Evolutionary conservation across 2,113 vertebrate genomes (phyloP), one percentile per base, ranked within the genome.

Genomic region (Psephotus haematonotus): DNA sequence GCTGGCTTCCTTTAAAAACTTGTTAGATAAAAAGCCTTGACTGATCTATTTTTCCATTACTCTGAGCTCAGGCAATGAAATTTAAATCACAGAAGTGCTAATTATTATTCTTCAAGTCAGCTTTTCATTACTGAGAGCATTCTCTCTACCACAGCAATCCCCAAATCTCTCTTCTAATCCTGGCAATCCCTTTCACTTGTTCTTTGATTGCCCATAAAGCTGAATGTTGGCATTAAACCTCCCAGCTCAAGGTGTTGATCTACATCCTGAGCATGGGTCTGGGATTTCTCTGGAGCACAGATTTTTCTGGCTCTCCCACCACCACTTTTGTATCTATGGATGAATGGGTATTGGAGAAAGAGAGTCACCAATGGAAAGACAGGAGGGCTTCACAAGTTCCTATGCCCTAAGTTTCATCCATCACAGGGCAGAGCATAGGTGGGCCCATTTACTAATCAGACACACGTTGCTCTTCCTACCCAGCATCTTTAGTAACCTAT

Each of bases 81-180:
- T 88, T 94, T 85, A 95, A 94, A 96, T 95, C 84, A 95, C 70
- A 95, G 80, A 93, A 95, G 94, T 46, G 89, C 53, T 95, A 97
- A 93, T 87, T 74, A 93, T 76, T 89, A 91, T 90, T 95, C 95
- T 92, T 88, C 82, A 95, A 91, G 94, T 87, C 91, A 10, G 19
- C 52, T 95, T 93, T 94, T 92, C 92, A 94, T 91, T 93, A 93
- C 19, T 39, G 47, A 92, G 92, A 75, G 47, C 24, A 71, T 75
- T 75, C 55, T 82, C 90, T 44, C 57, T 69, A 91, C 63, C 41
- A 67, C 0, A 31, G 79, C 49, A 88, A 74, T 52, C 46, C 44
- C 35, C 12, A 85, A 39, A 76, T n/a, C 35, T 92, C 64, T 83
- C 78, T 72, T 46, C 52, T 86, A 75, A 82, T 78, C 69, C 92